phyloP scores from a whole-genome alignment of 2,113 vertebrate species.

The Isurus oxyrinchus region DNA sequence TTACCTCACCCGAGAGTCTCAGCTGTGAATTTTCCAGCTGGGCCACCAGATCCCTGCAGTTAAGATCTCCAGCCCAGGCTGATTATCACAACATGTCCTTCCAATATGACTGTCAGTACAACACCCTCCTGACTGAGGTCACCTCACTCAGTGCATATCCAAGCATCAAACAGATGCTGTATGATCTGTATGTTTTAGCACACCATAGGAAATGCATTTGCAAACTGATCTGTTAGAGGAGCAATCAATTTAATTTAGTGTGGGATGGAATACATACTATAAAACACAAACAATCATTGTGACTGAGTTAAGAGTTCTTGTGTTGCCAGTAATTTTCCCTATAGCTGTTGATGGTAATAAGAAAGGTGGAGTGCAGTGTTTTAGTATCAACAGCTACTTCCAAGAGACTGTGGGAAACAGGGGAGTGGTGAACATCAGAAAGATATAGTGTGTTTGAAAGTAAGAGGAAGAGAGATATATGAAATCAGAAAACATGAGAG shows the following conservation, averaged over 20 bases:
- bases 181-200: not conserved
- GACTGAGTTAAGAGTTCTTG: not conserved
- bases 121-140: not conserved
- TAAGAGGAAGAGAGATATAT: not conserved
- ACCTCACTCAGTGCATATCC: not conserved
- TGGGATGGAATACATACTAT: not conserved
- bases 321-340: not conserved
- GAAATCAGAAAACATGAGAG: not conserved
- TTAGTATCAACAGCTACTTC: not conserved
- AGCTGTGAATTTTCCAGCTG: not conserved
- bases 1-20: not conserved
- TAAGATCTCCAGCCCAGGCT: not conserved
- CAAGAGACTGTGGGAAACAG: not conserved
- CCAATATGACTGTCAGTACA: not conserved
- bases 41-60: not conserved
- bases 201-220: not conserved
- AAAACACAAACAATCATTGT: not conserved
- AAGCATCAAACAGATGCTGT: not conserved
- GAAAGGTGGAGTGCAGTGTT: not conserved
- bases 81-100: not conserved
- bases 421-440: not conserved
- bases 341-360: not conserved
- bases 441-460: not conserved
- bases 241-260: not conserved
- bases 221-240: not conserved